Conservation (phyloP, 2,797 vertebrate genomes). For the Tenualosa thibaudeaui region DNA sequence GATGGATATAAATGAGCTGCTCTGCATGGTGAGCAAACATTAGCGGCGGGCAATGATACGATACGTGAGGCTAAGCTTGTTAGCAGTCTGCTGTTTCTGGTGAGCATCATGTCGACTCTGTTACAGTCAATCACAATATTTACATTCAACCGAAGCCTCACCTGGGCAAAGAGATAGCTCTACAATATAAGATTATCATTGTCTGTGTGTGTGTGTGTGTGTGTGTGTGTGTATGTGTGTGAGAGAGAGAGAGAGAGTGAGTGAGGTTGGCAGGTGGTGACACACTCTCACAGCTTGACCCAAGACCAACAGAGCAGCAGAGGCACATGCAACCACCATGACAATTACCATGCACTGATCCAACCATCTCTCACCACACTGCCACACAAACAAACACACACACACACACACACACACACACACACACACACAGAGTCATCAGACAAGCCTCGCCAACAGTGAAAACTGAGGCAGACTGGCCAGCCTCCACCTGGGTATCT, state of each 20-base stretch:
- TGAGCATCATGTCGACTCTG: neutral
- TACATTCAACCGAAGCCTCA: neutral
- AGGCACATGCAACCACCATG: neutral
- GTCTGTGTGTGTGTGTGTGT: neutral
- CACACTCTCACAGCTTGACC: conserved; percentile 54
- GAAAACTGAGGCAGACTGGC: neutral
- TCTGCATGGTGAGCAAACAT: neutral
- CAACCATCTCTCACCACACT: conserved; percentile 47
- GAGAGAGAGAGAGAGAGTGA: neutral
- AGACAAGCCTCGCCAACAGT: neutral
- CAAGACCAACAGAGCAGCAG: conserved; percentile 34
- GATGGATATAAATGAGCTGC: too few relatives aligned
- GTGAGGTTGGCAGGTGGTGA: conserved; percentile 62
- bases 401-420: neutral
- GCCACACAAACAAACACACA: conserved; percentile 40
- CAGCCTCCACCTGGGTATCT: neutral
- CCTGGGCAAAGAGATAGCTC: neutral
- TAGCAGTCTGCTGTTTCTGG: neutral
- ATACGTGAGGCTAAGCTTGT: neutral
- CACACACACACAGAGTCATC: neutral
- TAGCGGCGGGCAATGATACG: neutral
- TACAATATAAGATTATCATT: neutral
- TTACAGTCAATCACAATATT: neutral
- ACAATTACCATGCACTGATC: neutral
- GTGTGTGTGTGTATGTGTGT: conserved; percentile 8